phyloP scores from a whole-genome alignment of 2,113 vertebrate species.

The Uria aalge region DNA sequence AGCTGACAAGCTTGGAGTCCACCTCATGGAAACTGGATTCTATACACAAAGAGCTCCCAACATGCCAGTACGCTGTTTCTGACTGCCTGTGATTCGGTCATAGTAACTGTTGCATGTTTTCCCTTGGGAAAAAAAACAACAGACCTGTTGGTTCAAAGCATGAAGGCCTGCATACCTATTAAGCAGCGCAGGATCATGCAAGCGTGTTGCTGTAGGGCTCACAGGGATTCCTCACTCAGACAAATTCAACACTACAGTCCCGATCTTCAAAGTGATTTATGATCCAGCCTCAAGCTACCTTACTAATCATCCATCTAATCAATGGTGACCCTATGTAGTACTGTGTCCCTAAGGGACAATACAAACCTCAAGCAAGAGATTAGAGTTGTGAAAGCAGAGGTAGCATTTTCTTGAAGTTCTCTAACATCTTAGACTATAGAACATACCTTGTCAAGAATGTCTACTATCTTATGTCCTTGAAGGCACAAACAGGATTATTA shows the following conservation, averaged over 20 bases:
- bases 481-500: not conserved
- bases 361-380: not conserved
- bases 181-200: not conserved
- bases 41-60: not conserved
- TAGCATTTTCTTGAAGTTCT: not conserved
- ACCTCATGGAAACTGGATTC: slow-evolving; percentile 3
- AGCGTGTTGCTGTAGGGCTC: slow-evolving; percentile 6
- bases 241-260: not conserved
- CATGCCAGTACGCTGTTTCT: not conserved
- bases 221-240: not conserved
- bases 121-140: not conserved
- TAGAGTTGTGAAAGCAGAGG: not conserved
- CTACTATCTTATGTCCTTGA: not conserved
- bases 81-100: not conserved
- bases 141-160: not conserved
- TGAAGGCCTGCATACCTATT: not conserved
- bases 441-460: not conserved
- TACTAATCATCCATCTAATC: not conserved
- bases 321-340: not conserved
- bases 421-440: not conserved
- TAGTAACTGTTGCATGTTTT: not conserved
- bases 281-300: not conserved
- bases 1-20: not conserved
- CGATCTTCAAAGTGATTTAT: slow-evolving; percentile 18
- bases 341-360: not conserved